Evolutionary conservation across 2,888 invertebrate genomes (phyloP).

Genomic region (Rhopalosiphum nymphaeae): DNA sequence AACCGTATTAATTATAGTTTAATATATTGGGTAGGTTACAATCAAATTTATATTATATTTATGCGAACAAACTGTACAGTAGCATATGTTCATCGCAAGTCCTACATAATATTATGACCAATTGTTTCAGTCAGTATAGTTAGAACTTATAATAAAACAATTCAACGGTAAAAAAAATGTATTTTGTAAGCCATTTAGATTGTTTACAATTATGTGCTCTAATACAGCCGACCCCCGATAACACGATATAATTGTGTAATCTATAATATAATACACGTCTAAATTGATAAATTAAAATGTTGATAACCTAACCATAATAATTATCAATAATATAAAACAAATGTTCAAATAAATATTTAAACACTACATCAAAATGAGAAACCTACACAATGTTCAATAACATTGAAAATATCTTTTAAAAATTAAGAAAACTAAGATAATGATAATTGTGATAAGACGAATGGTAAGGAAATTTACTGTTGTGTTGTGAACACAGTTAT

Average conservation of each 20-base stretch:
- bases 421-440: neutral
- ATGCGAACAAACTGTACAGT: neutral
- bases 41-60: neutral
- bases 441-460: neutral
- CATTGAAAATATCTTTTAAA: neutral
- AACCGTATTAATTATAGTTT: neutral
- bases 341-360: neutral
- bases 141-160: neutral
- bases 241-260: neutral
- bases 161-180: neutral
- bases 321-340: neutral
- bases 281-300: neutral
- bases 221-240: neutral
- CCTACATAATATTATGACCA: neutral
- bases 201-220: neutral
- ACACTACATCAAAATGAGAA: neutral
- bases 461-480: neutral
- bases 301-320: neutral
- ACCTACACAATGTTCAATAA: neutral
- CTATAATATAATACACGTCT: neutral
- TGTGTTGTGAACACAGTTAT: neutral
- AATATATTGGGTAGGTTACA: neutral
- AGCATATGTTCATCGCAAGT: neutral
- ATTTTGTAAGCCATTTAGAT: neutral
- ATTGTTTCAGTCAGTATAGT: neutral